Evolutionary conservation across 1,140 invertebrate species (phyloP).

Genomic region (Armadillidium nasatum): DNA sequence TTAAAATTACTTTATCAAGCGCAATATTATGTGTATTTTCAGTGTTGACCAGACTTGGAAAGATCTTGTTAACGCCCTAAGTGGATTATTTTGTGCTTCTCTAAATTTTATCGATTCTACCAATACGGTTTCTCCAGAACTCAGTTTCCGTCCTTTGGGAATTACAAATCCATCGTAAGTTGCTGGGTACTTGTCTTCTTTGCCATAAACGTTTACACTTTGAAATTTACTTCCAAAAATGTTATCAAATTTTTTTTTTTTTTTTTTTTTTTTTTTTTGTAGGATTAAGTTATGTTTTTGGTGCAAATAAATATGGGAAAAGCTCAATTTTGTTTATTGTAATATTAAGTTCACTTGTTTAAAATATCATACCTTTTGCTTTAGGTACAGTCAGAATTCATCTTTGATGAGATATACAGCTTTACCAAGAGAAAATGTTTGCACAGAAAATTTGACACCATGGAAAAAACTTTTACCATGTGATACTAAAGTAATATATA

Average conservation of each 20-base stretch:
- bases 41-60: conserved; percentile 77
- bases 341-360: no score
- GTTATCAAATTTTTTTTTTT: no score
- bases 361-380: no score
- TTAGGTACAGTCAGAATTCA: conserved; percentile 36
- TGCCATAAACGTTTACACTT: no score
- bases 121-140: conserved; percentile 77
- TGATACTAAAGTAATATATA: conserved; percentile 62
- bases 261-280: no score
- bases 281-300: no score
- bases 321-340: no score
- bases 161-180: conserved; percentile 51
- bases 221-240: no score
- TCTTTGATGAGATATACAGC: conserved; percentile 69
- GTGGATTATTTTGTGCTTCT: conserved; percentile 91
- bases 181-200: conserved; percentile 20
- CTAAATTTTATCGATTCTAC: conserved; percentile 90
- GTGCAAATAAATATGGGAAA: no score
- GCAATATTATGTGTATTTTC: conserved; percentile 42
- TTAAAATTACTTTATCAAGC: no score
- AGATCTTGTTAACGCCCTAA: conserved; percentile 78
- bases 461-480: conserved; percentile 96
- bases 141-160: conserved; percentile 73
- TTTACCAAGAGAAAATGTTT: conserved; percentile 89
- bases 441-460: conserved; percentile 97